Conservation (phyloP, 2,888 invertebrate species). For the Drosophila paracracens region DNA sequence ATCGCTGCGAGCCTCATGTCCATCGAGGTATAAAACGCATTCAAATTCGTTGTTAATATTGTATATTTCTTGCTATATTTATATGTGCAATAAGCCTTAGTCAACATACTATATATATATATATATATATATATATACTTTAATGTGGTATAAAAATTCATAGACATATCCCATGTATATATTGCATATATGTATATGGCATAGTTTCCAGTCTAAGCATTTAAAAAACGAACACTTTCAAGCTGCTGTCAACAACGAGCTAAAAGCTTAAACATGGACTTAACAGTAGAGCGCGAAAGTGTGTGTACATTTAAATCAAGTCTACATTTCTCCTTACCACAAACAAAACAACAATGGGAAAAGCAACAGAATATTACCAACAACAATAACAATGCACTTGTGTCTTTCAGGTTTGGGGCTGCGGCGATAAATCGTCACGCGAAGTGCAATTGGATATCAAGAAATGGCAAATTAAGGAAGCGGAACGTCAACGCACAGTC, state of each 20-base stretch:
- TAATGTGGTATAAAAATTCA: conserved; percentile 67
- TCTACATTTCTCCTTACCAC: conserved; percentile 65
- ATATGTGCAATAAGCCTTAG: conserved; percentile 65
- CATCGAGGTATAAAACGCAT: conserved; percentile 87
- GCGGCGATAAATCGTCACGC: conserved; percentile 91
- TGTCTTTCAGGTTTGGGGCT: conserved; percentile 91
- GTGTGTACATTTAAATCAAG: conserved; percentile 59
- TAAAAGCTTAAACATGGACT: conserved; percentile 4
- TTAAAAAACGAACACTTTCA: conserved; percentile 44
- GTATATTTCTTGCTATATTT: conserved; percentile 62
- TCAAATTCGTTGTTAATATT: conserved; percentile 15
- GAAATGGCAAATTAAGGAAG: conserved; percentile 95
- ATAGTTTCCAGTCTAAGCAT: conserved; percentile 66
- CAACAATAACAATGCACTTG: conserved; percentile 55
- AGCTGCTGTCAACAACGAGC: conserved; percentile 25
- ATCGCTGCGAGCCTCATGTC: conserved; percentile 88
- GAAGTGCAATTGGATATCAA: conserved; percentile 95
- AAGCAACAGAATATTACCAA: conserved; percentile 59
- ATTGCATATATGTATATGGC: conserved; percentile 38
- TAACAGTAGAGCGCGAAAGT: conserved; percentile 33
- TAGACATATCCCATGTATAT: conserved; percentile 48
- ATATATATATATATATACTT: conserved; percentile 56
- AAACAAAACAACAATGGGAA: conserved; percentile 30
- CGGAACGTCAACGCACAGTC: conserved; percentile 93
- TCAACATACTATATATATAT: conserved; percentile 66